phyloP scores from a whole-genome alignment of 2,113 vertebrate species.

The Ictalurus punctatus region DNA sequence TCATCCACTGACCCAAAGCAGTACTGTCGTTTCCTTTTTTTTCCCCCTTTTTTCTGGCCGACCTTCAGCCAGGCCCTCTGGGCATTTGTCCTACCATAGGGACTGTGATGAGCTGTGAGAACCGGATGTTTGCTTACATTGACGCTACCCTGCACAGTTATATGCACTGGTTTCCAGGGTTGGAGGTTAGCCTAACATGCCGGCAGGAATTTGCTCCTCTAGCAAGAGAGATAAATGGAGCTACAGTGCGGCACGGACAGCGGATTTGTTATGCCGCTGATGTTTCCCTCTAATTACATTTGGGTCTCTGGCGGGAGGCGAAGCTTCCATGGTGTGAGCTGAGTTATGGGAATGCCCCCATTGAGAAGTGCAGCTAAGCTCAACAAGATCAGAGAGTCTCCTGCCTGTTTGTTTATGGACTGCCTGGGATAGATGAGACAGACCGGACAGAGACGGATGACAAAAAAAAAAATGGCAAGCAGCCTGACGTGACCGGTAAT shows the following conservation, averaged over 20 bases:
- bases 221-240: constrained; percentile 23
- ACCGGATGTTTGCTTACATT: constrained; percentile 21
- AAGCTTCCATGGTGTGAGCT: constrained; percentile 17
- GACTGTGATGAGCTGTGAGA: constrained; percentile 16
- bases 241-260: constrained; percentile 22
- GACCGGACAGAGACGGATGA: constrained; percentile 40
- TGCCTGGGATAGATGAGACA: constrained; percentile 26
- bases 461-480: constrained; percentile 5
- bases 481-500: neutral
- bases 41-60: no score
- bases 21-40: neutral
- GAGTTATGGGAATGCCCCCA: constrained; percentile 25
- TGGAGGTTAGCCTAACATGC: constrained; percentile 37
- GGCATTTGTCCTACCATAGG: neutral
- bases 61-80: constrained; percentile 11
- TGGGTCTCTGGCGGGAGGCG: constrained; percentile 7
- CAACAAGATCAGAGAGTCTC: constrained; percentile 22
- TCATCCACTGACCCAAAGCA: neutral
- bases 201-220: constrained; percentile 28
- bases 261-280: constrained; percentile 42
- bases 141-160: neutral
- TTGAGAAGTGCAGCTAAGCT: constrained; percentile 1
- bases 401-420: constrained; percentile 30
- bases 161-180: neutral
- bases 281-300: constrained; percentile 46